A percentile compares a stretch with the other conserved stretches of the same genome.
phyloP scores from a whole-genome alignment of 2,113 vertebrate genomes.

The Zosterops japonicus region DNA sequence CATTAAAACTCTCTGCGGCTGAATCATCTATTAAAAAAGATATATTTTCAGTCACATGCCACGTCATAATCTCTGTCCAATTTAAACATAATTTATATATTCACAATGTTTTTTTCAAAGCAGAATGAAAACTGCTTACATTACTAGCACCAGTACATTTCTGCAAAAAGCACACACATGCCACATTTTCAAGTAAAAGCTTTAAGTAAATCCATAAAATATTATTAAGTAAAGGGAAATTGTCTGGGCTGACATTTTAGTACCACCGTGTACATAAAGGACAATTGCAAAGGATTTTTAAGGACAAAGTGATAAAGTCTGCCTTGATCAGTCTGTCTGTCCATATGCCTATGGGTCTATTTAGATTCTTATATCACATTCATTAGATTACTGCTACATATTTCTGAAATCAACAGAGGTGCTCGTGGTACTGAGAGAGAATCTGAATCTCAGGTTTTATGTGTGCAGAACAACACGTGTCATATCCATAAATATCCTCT shows the following conservation, averaged over 20 bases:
- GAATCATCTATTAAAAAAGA: constrained; percentile 83
- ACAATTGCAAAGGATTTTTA: constrained; percentile 8
- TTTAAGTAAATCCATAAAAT: background rate
- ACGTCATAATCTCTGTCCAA: constrained; percentile 46
- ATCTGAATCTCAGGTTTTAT: background rate
- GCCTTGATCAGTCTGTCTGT: background rate
- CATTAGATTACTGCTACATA: background rate
- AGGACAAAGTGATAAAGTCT: constrained; percentile 6
- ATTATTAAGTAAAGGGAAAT: background rate
- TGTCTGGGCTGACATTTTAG: background rate
- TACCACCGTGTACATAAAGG: background rate
- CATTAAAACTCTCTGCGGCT: constrained; percentile 83
- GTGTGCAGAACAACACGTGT: background rate
- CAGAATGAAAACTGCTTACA: constrained; percentile 2
- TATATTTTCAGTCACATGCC: constrained; percentile 59
- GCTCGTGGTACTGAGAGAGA: background rate
- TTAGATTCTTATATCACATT: background rate
- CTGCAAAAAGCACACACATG: background rate
- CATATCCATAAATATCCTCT: background rate
- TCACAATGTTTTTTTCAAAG: constrained; percentile 2
- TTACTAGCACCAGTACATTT: background rate
- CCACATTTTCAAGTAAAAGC: background rate
- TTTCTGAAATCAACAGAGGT: background rate
- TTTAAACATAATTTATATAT: constrained; percentile 49
- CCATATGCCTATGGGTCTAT: background rate